phyloP scores from a whole-genome alignment of 37 sponge, comb jelly and placozoan species.

The Halisarca cf. caerulea region DNA sequence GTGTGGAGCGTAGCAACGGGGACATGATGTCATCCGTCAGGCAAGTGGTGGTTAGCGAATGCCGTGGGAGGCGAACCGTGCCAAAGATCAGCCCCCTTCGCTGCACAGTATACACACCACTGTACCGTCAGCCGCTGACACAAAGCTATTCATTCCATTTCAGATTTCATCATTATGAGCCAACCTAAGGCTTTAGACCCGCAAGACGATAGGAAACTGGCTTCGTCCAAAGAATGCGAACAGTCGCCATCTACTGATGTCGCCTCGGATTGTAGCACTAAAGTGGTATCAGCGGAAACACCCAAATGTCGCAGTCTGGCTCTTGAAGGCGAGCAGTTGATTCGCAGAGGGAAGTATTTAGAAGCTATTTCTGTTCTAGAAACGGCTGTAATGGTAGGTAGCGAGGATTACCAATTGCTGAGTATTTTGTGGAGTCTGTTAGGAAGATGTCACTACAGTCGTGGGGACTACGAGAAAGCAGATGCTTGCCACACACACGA shows the following conservation, averaged over 20 bases:
- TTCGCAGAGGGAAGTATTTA: slow-evolving; percentile 65
- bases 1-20: too few species aligned
- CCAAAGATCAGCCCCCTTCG: too few species aligned
- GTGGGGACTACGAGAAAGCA: slow-evolving; percentile 73
- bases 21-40: too few species aligned
- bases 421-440: slow-evolving; percentile 88
- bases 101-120: too few species aligned
- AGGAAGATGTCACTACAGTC: slow-evolving; percentile 80
- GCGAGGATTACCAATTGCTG: slow-evolving; percentile 69
- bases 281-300: slow-evolving; percentile 49
- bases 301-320: slow-evolving; percentile 81
- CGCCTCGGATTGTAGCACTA: slow-evolving; percentile 30
- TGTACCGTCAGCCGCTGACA: too few species aligned
- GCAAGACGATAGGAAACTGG: too few species aligned
- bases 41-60: too few species aligned
- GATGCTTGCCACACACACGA: slow-evolving; percentile 79
- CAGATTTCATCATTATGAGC: too few species aligned
- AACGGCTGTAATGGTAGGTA: slow-evolving; percentile 54
- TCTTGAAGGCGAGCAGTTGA: slow-evolving; percentile 77
- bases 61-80: too few species aligned
- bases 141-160: too few species aligned
- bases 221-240: too few species aligned
- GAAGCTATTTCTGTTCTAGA: slow-evolving; percentile 84
- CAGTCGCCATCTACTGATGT: not conserved
- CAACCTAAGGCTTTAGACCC: too few species aligned